phyloP scores from a whole-genome alignment of 1,140 invertebrate species.

The Drosophila melanogaster region DNA sequence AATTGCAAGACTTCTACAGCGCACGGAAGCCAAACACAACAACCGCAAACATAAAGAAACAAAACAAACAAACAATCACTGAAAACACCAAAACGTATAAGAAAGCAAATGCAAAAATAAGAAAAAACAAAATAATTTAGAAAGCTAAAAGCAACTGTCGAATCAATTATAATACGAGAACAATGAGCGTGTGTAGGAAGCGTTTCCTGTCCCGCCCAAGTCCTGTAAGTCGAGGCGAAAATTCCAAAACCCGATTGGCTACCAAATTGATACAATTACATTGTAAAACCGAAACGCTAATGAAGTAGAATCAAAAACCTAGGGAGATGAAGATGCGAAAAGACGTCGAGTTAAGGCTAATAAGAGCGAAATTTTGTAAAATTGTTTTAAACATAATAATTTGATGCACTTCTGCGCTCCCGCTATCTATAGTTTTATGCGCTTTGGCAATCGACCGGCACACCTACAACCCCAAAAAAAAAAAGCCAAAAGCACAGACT shows the following conservation, averaged over 20 bases:
- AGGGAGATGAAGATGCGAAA: slow-evolving; percentile 20
- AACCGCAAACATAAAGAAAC: slow-evolving; percentile 8
- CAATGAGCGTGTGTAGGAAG: slow-evolving; percentile 44
- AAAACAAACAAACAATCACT: slow-evolving; percentile 26
- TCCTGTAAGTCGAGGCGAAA: slow-evolving; percentile 37
- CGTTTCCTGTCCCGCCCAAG: slow-evolving; percentile 47
- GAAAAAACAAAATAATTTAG: slow-evolving; percentile 22
- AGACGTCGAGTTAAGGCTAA: slow-evolving; percentile 25
- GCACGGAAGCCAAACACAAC: slow-evolving; percentile 47
- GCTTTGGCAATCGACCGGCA: slow-evolving; percentile 42
- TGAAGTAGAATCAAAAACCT: slow-evolving; percentile 40
- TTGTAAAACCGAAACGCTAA: slow-evolving; percentile 49
- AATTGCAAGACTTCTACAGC: slow-evolving; percentile 68
- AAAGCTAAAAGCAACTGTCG: slow-evolving; percentile 36
- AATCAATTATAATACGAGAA: slow-evolving; percentile 43
- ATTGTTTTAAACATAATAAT: slow-evolving; percentile 55
- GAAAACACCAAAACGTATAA: slow-evolving; percentile 36
- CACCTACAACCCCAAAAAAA: neutral
- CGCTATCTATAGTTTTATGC: slow-evolving; percentile 41
- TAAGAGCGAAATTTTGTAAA: slow-evolving; percentile 56
- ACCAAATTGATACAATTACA: slow-evolving; percentile 47
- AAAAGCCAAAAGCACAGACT: neutral
- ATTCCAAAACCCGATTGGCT: slow-evolving; percentile 49
- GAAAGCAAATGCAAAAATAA: slow-evolving; percentile 26
- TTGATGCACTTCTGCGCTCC: slow-evolving; percentile 44